Evolutionary conservation across 2,113 vertebrate species (phyloP), one percentile per base, ranked within the genome.

Genomic region (Lampris megalopsis): DNA sequence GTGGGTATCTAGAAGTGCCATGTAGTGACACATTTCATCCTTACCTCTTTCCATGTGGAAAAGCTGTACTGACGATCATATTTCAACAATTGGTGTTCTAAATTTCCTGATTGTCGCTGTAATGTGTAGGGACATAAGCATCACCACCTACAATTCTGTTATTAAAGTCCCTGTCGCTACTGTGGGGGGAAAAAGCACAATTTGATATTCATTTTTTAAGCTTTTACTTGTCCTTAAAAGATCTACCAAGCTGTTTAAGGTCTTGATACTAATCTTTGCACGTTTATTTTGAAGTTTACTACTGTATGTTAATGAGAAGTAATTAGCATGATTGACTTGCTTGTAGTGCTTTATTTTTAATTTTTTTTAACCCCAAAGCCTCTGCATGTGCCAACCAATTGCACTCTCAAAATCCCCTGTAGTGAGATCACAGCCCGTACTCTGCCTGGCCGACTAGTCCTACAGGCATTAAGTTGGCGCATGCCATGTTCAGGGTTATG

Each of bases 261-360:
- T 81, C 89, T 88, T 86, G 84, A 88, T 68, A 83, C 82, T 91
- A 81, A 89, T 63, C 73, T 73, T 24, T 88, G 91, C 91, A 92
- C 82, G 91, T 82, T 45, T 59, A 60, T 76, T 68, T 48, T 84
- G 68, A 82, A 66, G 81, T 69, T 75, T 62, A 59, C 56, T 60
- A 1, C 41, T 42, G 59, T 72, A 73, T 68, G 67, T 54, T 48
- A 9, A 41, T 78, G 53, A 64, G 64, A 71, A 65, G 58, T 42
- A 68, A 45, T 64, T 69, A 70, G 65, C 68, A 2, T 80, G 91
- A 87, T 89, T 90, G 90, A 73, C 60, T 59, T 9, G 70, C 80
- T 80, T 80, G 43, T 77, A 56, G 36, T 71, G 48, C 56, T 69
- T 65, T 40, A 24, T 66, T 45, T 66, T 57, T 4, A 1, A 1